These are phyloP conservation scores for Sabellastarte sp. DNA, from an alignment of 2,888 invertebrate species.

Conservation along the genomic window DNA sequence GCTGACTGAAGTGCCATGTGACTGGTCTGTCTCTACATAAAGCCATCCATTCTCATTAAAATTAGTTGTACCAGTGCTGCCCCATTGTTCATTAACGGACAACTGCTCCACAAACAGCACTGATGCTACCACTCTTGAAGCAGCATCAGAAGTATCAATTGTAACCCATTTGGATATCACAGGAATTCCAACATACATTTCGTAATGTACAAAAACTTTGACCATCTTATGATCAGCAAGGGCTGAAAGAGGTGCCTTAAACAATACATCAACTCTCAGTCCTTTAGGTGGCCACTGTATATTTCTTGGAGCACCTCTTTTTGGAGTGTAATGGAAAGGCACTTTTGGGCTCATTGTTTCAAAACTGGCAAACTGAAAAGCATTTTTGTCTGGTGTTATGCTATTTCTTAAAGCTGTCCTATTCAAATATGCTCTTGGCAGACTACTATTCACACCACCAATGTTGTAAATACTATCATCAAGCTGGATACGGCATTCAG, in stretches of 20 bases:
- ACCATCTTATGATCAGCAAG: constrained; percentile 20
- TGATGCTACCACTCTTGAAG: not conserved
- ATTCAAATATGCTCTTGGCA: not conserved
- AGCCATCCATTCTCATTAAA: constrained; percentile 19
- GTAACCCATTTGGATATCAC: constrained; percentile 27
- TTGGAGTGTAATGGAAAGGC: not conserved
- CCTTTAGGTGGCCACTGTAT: constrained; percentile 3
- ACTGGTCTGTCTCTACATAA: constrained; percentile 19
- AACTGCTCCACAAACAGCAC: constrained; percentile 23
- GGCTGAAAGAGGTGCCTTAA: constrained; percentile 18
- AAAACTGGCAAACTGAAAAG: not conserved
- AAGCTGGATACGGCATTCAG: not conserved
- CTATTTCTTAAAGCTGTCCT: not conserved
- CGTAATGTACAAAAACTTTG: constrained; percentile 25
- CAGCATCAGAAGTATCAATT: constrained; percentile 3
- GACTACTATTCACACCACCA: not conserved
- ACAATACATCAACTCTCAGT: constrained; percentile 3
- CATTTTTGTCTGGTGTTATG: not conserved
- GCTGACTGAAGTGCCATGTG: constrained; percentile 22
- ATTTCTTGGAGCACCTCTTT: not conserved
- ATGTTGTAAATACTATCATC: not conserved
- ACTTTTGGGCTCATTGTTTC: not conserved
- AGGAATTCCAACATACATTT: constrained; percentile 31
- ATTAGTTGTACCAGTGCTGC: not conserved
- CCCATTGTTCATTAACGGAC: constrained; percentile 29